Conservation (phyloP, 2,113 vertebrate species). For the Aegithalos caudatus region DNA sequence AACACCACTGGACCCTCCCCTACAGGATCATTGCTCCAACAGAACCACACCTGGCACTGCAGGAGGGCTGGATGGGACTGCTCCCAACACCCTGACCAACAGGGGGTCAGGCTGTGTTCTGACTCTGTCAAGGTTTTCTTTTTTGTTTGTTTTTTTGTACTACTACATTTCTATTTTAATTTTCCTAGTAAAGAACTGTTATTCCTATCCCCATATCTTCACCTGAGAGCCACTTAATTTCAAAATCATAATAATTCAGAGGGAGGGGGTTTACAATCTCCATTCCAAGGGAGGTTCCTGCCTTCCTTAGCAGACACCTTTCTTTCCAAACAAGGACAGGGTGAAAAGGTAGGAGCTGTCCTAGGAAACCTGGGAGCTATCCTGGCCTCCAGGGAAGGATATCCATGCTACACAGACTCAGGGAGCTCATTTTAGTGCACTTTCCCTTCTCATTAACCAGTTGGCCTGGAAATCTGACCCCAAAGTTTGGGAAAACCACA, state of each 20-base stretch:
- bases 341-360: not conserved
- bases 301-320: not conserved
- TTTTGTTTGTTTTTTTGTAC: not conserved
- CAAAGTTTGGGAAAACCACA: not conserved
- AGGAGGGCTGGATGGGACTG: not conserved
- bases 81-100: not conserved
- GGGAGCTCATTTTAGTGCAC: not conserved
- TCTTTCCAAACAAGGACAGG: not conserved
- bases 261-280: not conserved
- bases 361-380: not conserved
- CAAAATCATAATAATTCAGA: not conserved
- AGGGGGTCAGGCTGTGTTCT: not conserved
- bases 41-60: not conserved
- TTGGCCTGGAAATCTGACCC: not conserved
- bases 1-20: not conserved
- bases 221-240: not conserved
- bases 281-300: not conserved
- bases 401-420: not conserved
- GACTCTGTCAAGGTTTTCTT: not conserved
- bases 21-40: not conserved
- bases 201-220: not conserved
- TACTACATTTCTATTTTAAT: not conserved
- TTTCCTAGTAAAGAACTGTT: not conserved
- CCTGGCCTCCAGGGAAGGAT: too few relatives aligned
- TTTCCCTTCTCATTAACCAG: not conserved